These are phyloP conservation scores for Epizoanthus fatuus DNA, from an alignment of 92 coral and sea anemone genomes.

Conservation along the genomic window DNA sequence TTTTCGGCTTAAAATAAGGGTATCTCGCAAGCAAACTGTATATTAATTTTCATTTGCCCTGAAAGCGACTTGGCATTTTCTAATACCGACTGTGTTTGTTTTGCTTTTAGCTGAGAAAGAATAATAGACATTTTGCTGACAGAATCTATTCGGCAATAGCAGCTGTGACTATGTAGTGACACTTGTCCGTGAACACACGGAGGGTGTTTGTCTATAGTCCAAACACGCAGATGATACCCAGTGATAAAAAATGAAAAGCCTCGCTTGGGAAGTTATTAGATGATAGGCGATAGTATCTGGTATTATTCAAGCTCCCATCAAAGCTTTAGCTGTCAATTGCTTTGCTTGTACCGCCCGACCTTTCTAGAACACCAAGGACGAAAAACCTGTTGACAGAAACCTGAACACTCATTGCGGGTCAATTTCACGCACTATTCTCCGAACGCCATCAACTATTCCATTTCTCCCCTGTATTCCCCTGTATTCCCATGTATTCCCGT, in stretches of 20 bases:
- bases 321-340: constrained; percentile 38
- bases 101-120: constrained; percentile 49
- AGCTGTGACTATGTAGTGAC: constrained; percentile 77
- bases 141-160: constrained; percentile 45
- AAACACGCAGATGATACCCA: constrained; percentile 78
- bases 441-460: constrained; percentile 67
- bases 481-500: too few relatives aligned
- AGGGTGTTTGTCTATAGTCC: constrained; percentile 68
- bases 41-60: constrained; percentile 65
- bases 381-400: constrained; percentile 19
- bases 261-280: constrained; percentile 61
- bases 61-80: constrained; percentile 37
- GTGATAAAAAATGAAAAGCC: constrained; percentile 73
- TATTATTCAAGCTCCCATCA: constrained; percentile 22
- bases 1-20: constrained; percentile 36
- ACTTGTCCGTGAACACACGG: constrained; percentile 77
- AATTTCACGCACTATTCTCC: constrained; percentile 9
- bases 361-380: constrained; percentile 48
- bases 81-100: constrained; percentile 56
- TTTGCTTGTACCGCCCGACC: constrained; percentile 30
- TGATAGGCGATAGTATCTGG: constrained; percentile 38
- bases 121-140: constrained; percentile 55
- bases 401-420: not conserved
- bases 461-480: too few relatives aligned
- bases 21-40: constrained; percentile 37